Percentiles rank a stretch among this genome's conserved stretches.
phyloP scores from a whole-genome alignment of 1,140 invertebrate species.

The Trichoplusia ni region DNA sequence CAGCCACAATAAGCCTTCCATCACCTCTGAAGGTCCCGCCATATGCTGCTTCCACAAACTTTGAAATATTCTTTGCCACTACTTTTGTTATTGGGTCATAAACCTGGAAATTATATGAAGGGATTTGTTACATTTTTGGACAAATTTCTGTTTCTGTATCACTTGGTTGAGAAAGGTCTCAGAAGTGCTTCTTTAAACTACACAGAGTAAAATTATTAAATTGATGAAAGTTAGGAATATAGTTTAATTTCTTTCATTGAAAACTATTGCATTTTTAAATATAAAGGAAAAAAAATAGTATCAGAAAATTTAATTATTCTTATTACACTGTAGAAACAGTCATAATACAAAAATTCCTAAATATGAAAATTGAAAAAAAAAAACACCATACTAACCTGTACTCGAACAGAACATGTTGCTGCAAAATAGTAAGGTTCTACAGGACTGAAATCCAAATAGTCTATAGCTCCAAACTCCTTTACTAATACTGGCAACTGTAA shows the following conservation, averaged over 20 bases:
- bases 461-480: conserved; percentile 96
- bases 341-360: too few relatives aligned
- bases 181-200: too few relatives aligned
- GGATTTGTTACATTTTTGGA: too few relatives aligned
- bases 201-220: too few relatives aligned
- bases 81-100: conserved; percentile 94
- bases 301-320: too few relatives aligned
- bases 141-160: neutral
- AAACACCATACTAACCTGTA: conserved; percentile 83
- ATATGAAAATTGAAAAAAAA: neutral
- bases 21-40: conserved; percentile 93
- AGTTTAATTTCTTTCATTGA: too few relatives aligned
- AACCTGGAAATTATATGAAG: too few relatives aligned
- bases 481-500: conserved; percentile 92
- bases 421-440: conserved; percentile 94
- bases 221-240: too few relatives aligned
- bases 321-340: too few relatives aligned
- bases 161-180: too few relatives aligned
- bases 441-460: conserved; percentile 95
- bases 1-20: conserved; percentile 92
- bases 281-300: too few relatives aligned
- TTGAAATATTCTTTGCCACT: conserved; percentile 91
- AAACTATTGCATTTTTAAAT: too few relatives aligned
- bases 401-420: conserved; percentile 93
- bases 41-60: conserved; percentile 93